A percentile compares a stretch with the other conserved stretches of the same genome.
Conservation (phyloP, 2,797 vertebrate genomes). For the Mormyrops boulengeri region DNA sequence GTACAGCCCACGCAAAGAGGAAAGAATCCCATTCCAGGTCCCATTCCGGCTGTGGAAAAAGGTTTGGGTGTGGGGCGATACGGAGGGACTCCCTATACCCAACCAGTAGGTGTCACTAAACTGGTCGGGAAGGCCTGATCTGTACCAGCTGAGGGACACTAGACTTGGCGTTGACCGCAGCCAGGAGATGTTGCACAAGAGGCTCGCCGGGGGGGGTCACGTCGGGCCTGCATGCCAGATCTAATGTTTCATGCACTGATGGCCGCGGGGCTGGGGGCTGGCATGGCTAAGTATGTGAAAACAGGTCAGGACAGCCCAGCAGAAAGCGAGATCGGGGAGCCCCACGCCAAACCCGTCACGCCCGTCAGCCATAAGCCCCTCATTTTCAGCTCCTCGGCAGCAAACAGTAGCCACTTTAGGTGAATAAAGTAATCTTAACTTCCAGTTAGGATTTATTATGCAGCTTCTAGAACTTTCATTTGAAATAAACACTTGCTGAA, state of each 20-base stretch:
- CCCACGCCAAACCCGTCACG: conserved; percentile 25
- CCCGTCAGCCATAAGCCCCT: background rate
- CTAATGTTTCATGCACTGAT: conserved; percentile 24
- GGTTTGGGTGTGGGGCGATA: background rate
- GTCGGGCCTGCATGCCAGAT: conserved; percentile 18
- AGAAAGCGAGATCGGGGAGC: conserved; percentile 34
- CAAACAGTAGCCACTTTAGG: background rate
- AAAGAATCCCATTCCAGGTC: background rate
- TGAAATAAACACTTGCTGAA: background rate
- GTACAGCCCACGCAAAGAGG: background rate
- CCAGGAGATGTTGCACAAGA: conserved; percentile 62
- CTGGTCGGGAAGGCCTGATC: conserved; percentile 66
- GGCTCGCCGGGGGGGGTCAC: conserved; percentile 44
- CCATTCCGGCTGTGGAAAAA: background rate
- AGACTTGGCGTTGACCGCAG: conserved; percentile 64
- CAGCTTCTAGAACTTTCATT: background rate
- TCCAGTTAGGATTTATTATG: conserved; percentile 16
- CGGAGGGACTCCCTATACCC: background rate
- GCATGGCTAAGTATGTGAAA: conserved; percentile 41
- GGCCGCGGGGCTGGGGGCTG: conserved; percentile 37
- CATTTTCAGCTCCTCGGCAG: background rate
- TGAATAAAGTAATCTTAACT: conserved; percentile 15
- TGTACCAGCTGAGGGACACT: conserved; percentile 27
- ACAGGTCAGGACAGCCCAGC: conserved; percentile 43
- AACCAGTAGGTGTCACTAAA: conserved; percentile 71